Evolutionary conservation across 1,140 invertebrate species (phyloP).

Genomic region (Heliothis virescens): DNA sequence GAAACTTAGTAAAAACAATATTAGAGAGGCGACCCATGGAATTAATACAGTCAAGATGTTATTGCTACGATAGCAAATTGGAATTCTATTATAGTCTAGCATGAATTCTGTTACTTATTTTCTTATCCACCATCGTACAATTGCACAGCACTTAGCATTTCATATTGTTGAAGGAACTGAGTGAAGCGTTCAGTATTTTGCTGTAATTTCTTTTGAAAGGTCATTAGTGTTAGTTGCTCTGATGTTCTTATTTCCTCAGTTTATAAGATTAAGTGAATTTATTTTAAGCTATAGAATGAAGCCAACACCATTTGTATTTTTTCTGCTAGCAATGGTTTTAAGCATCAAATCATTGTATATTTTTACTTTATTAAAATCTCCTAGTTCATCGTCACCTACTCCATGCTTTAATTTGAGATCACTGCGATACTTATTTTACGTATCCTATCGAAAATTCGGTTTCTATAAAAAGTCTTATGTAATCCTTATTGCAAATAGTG

Average conservation of each 20-base stretch:
- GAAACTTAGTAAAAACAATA: constrained; percentile 20
- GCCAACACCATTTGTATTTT: no score
- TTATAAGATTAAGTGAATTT: background rate
- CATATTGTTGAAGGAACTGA: constrained; percentile 24
- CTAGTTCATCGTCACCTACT: background rate
- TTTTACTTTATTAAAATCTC: background rate
- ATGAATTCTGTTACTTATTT: constrained; percentile 41
- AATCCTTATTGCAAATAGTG: no score
- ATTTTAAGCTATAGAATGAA: background rate
- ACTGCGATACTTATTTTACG: no score
- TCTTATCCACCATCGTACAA: constrained; percentile 45
- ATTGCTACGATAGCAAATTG: constrained; percentile 44
- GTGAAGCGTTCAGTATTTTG: constrained; percentile 26
- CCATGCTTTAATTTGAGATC: no score
- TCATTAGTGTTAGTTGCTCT: background rate
- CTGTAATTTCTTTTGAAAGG: constrained; percentile 19
- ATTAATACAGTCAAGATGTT: constrained; percentile 46
- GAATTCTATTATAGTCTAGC: constrained; percentile 47
- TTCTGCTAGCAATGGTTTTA: no score
- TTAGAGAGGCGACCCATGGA: constrained; percentile 22
- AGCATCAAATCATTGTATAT: background rate
- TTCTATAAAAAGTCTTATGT: no score
- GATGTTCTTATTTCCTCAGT: background rate
- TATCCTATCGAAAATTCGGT: no score
- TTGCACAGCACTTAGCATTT: constrained; percentile 44